Conservation (phyloP, 2,888 invertebrate genomes). For the Exephanes ischioxanthus region DNA sequence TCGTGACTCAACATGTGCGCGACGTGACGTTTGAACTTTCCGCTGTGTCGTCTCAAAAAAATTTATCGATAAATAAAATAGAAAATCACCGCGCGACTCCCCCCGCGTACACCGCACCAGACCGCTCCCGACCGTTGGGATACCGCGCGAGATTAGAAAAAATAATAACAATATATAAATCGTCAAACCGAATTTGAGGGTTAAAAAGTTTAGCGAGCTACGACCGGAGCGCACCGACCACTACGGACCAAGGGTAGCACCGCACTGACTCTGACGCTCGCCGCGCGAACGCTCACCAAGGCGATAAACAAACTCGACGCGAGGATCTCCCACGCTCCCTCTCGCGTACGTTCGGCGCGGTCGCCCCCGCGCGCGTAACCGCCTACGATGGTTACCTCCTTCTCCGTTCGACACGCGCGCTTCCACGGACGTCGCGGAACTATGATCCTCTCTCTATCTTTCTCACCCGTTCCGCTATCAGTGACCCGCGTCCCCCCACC, state of each 20-base stretch:
- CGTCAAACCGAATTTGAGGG: slow-evolving; percentile 63
- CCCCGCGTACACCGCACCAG: slow-evolving; percentile 1
- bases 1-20: slow-evolving; percentile 44
- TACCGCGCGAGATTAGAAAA: slow-evolving; percentile 16
- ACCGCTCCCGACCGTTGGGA: background rate
- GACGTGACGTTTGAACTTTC: slow-evolving; percentile 14
- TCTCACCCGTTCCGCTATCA: slow-evolving; percentile 53
- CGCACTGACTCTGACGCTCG: slow-evolving; percentile 75
- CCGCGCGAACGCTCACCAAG: slow-evolving; percentile 71
- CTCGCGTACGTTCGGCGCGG: slow-evolving; percentile 10
- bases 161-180: slow-evolving; percentile 38
- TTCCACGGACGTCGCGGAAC: background rate
- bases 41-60: background rate
- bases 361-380: slow-evolving; percentile 18
- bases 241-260: slow-evolving; percentile 79
- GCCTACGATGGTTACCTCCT: background rate
- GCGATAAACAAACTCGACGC: slow-evolving; percentile 84
- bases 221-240: slow-evolving; percentile 74
- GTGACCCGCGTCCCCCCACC: slow-evolving; percentile 32
- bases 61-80: background rate
- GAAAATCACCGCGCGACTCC: slow-evolving; percentile 15
- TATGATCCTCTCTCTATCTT: slow-evolving; percentile 62
- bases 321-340: slow-evolving; percentile 75
- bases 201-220: slow-evolving; percentile 61
- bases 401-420: slow-evolving; percentile 39